phyloP scores from a whole-genome alignment of 2,888 invertebrate species.

The Spilarctia lutea region DNA sequence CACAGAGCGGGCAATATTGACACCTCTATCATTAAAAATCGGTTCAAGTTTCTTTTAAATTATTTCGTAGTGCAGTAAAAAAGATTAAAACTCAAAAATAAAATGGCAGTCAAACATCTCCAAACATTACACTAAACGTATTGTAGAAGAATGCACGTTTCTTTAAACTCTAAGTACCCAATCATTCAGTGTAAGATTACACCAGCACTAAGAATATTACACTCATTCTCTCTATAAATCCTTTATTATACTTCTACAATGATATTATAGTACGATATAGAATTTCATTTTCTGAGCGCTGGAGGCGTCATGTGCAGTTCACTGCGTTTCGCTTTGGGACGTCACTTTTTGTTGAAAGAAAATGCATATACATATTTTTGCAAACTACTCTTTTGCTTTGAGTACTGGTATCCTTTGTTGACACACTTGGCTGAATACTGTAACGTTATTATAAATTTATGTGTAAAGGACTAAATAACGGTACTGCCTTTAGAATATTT shows the following conservation, averaged over 20 bases:
- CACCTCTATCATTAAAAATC: no score
- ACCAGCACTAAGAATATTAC: constrained; percentile 18
- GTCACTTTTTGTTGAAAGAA: constrained; percentile 10
- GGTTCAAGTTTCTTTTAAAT: no score
- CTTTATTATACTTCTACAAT: constrained; percentile 52
- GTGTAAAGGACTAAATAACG: not conserved
- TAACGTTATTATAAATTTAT: not conserved
- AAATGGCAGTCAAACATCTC: not conserved
- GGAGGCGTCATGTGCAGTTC: constrained; percentile 65
- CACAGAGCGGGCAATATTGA: no score
- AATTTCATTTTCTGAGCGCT: constrained; percentile 60
- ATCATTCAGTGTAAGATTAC: not conserved
- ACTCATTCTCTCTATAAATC: constrained; percentile 44
- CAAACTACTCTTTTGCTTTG: constrained; percentile 4
- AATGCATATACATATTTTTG: constrained; percentile 15
- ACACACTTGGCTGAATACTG: not conserved
- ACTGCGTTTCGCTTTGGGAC: constrained; percentile 46
- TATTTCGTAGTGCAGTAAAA: no score
- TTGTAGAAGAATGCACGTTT: not conserved
- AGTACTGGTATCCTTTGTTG: not conserved
- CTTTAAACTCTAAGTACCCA: not conserved
- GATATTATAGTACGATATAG: constrained; percentile 58
- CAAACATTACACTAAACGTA: not conserved
- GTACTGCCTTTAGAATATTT: not conserved
- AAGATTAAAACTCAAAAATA: not conserved